Percentiles rank a stretch among this genome's conserved stretches.
phyloP scores from a whole-genome alignment of 2,888 invertebrate genomes.

The Exephanes ischioxanthus region DNA sequence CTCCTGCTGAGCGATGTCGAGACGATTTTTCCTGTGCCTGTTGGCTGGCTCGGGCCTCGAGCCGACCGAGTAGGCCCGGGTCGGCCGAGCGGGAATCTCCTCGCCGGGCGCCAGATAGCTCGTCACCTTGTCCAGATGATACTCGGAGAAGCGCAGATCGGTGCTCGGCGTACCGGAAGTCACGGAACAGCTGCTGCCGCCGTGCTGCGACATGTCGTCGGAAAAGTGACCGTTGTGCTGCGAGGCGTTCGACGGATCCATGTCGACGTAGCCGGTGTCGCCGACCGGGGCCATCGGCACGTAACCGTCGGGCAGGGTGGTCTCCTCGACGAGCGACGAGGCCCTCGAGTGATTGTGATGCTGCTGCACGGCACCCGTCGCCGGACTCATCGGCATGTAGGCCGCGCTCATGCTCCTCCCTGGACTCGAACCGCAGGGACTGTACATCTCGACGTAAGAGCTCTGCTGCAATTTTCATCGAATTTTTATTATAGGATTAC shows the following conservation, averaged over 20 bases:
- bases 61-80: slow-evolving; percentile 94
- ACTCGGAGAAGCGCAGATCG: slow-evolving; percentile 91
- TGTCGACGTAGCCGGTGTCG: slow-evolving; percentile 88
- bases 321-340: slow-evolving; percentile 87
- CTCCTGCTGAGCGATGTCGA: slow-evolving; percentile 84
- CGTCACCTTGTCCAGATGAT: slow-evolving; percentile 92
- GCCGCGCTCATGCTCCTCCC: slow-evolving; percentile 78
- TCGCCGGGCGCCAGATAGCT: slow-evolving; percentile 89
- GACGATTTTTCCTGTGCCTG: slow-evolving; percentile 85
- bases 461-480: slow-evolving; percentile 77
- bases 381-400: slow-evolving; percentile 87
- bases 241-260: slow-evolving; percentile 85
- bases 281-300: slow-evolving; percentile 89
- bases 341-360: slow-evolving; percentile 87
- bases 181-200: slow-evolving; percentile 90
- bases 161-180: slow-evolving; percentile 94
- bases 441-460: slow-evolving; percentile 86
- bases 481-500: not conserved
- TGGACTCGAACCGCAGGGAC: slow-evolving; percentile 86
- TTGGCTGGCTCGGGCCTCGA: slow-evolving; percentile 90
- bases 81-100: slow-evolving; percentile 89
- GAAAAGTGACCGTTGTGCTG: slow-evolving; percentile 81
- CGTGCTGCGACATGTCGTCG: slow-evolving; percentile 87
- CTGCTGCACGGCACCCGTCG: slow-evolving; percentile 71
- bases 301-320: slow-evolving; percentile 86